phyloP scores from a whole-genome alignment of 2,113 vertebrate species.

The Rhynchopsitta pachyrhyncha region DNA sequence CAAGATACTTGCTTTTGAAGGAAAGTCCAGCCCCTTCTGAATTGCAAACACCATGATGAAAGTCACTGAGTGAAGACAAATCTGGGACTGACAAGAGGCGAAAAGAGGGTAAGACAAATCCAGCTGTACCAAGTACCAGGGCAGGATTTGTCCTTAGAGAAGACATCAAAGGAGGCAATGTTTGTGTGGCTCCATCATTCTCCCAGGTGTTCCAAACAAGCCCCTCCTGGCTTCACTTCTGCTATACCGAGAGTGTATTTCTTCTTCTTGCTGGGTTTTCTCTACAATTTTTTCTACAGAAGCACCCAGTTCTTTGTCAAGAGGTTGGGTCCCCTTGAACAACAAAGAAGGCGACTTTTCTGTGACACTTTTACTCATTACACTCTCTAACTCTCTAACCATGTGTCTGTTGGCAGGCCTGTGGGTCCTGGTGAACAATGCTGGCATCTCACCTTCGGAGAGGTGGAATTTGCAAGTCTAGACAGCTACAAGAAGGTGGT shows the following conservation, averaged over 20 bases:
- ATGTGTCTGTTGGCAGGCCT: conserved; percentile 73
- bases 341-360: neutral
- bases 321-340: neutral
- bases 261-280: neutral
- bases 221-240: neutral
- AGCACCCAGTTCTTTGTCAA: neutral
- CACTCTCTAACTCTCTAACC: neutral
- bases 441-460: conserved; percentile 84
- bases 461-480: conserved; percentile 86
- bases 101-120: neutral
- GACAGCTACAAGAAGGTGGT: conserved; percentile 83
- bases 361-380: neutral
- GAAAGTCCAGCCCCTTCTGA: neutral
- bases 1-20: neutral
- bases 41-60: neutral
- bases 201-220: neutral
- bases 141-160: neutral
- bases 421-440: conserved; percentile 90
- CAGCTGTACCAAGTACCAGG: neutral
- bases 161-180: neutral
- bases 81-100: neutral
- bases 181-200: neutral
- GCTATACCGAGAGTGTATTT: neutral
- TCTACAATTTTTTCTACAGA: neutral
- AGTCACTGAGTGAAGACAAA: neutral